These are phyloP conservation scores for Rhinoraja longicauda DNA, from an alignment of 2,797 vertebrate genomes.

Conservation along the genomic window DNA sequence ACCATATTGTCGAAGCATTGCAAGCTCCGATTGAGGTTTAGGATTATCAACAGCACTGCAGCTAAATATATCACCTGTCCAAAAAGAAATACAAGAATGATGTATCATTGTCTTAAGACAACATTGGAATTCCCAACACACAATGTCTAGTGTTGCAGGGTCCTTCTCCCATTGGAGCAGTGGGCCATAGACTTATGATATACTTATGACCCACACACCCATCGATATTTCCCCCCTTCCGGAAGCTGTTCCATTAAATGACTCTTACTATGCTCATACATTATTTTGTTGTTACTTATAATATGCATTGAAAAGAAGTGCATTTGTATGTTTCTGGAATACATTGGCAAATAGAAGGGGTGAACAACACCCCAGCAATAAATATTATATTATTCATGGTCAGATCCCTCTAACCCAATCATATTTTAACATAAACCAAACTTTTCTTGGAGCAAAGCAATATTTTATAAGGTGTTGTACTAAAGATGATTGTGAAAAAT, in stretches of 20 bases:
- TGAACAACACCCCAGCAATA: background rate
- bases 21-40: constrained; percentile 79
- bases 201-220: background rate
- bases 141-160: background rate
- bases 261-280: background rate
- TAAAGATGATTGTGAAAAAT: too few relatives aligned
- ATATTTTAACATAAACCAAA: background rate
- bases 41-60: constrained; percentile 97
- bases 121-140: background rate
- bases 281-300: background rate
- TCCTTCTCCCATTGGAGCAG: background rate
- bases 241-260: background rate
- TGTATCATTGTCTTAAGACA: background rate
- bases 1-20: constrained; percentile 88
- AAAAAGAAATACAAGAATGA: constrained; percentile 5
- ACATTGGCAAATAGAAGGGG: background rate
- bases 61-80: constrained; percentile 90
- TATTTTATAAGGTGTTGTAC: background rate
- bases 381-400: background rate
- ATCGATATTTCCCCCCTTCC: background rate
- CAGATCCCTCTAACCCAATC: background rate
- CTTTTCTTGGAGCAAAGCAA: background rate
- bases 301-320: background rate
- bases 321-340: background rate
- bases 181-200: background rate